Evolutionary conservation across 92 coral and sea anemone species (phyloP).

Genomic region (Muricea muricata): DNA sequence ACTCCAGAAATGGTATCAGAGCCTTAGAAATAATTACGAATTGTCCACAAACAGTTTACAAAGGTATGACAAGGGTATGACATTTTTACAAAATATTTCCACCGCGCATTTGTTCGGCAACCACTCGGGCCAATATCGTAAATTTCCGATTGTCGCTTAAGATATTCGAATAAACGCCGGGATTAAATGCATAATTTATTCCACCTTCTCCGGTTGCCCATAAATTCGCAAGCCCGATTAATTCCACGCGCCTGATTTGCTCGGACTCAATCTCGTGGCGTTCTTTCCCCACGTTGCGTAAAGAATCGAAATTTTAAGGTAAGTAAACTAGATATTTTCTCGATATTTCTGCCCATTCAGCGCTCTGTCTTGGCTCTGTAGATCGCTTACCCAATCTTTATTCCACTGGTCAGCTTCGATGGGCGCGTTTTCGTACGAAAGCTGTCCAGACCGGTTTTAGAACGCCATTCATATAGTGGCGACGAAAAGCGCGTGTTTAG

Average conservation of each 20-base stretch:
- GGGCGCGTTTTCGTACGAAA: not conserved
- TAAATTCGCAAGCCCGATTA: not conserved
- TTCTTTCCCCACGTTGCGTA: slow-evolving; percentile 18
- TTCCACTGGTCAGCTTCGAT: not conserved
- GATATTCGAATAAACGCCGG: too few relatives aligned
- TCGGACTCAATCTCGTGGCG: not conserved
- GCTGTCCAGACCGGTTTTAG: not conserved
- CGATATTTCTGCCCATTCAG: not conserved
- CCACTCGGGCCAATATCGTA: not conserved
- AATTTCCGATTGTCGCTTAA: not conserved
- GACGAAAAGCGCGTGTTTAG: not conserved
- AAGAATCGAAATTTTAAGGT: not conserved
- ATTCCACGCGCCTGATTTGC: slow-evolving; percentile 10
- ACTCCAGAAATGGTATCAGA: slow-evolving; percentile 3
- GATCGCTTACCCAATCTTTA: not conserved
- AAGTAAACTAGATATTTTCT: not conserved
- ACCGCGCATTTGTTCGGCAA: not conserved
- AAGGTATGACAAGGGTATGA: too few relatives aligned
- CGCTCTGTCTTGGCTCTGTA: not conserved
- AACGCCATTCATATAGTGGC: not conserved
- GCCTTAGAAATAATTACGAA: not conserved
- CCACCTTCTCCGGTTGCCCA: too few relatives aligned
- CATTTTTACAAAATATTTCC: slow-evolving; percentile 4
- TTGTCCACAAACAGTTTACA: not conserved
- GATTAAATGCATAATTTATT: too few relatives aligned